These are phyloP conservation scores for Ectemnius lituratus DNA, from an alignment of 2,888 invertebrate genomes.

Conservation along the genomic window DNA sequence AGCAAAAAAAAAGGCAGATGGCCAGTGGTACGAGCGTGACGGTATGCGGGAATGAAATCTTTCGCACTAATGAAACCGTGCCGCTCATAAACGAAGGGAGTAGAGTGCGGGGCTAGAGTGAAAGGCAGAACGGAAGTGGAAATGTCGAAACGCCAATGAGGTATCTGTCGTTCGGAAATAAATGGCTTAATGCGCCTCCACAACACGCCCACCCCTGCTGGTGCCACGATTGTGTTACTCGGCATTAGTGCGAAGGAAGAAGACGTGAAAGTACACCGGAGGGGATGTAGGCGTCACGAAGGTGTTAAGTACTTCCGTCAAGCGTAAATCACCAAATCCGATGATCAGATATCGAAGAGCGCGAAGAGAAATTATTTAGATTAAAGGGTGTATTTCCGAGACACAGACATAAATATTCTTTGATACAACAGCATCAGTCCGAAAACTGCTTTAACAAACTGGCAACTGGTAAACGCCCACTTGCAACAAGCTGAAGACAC, in stretches of 20 bases:
- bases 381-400: neutral
- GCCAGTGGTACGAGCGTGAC: constrained; percentile 11
- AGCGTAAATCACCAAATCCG: constrained; percentile 31
- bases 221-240: constrained; percentile 12
- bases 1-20: neutral
- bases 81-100: constrained; percentile 10
- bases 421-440: constrained; percentile 27
- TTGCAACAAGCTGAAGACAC: constrained; percentile 22
- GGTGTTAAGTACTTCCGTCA: constrained; percentile 43
- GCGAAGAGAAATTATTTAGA: neutral
- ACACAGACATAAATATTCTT: constrained; percentile 4
- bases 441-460: constrained; percentile 47
- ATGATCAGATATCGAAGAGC: constrained; percentile 8
- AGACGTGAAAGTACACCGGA: neutral
- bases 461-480: constrained; percentile 48
- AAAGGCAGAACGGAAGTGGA: constrained; percentile 43
- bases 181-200: constrained; percentile 41
- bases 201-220: constrained; percentile 28
- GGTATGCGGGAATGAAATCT: constrained; percentile 11
- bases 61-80: constrained; percentile 21
- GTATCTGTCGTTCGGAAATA: constrained; percentile 38
- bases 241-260: neutral
- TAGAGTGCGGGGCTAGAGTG: constrained; percentile 31
- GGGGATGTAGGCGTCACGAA: constrained; percentile 43
- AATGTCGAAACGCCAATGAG: constrained; percentile 45